Evolutionary conservation across 35 echinoderm and acorn worm genomes (phyloP), one percentile per base, ranked within the genome.

Genomic region (Ptychodera flava): DNA sequence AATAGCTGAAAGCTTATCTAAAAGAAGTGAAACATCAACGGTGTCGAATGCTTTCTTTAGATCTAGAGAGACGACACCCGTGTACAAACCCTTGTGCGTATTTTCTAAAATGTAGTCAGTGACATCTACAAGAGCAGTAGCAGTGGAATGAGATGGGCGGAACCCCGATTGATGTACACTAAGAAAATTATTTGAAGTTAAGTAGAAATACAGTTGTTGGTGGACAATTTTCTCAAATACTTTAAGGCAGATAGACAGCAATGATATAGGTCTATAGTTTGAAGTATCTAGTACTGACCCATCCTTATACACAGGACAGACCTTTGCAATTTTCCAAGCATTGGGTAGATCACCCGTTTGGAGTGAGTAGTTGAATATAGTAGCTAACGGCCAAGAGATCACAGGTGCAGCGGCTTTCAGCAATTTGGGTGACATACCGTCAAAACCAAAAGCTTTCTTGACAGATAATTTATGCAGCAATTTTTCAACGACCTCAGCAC

Each of bases 31-130:
- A 28, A 78, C 31, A 79, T 85, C 38, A 28, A 79, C 85, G 14
- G 77, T 87, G 35, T 87, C 85, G 79, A 87, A 87, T 32, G 85
- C 77, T 36, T 87, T 79, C 27, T 87, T 87, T 76, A 87, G 76
- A 31, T 87, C 77, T 35, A 87, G 31, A 79, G 79, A 86, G 1
- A 87, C 79, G 28, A 78, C 85, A 79, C 30, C 85, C 78, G 85
- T 79, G 31, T 31, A 75, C 29, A 35, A 78, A 30, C 84, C 84
- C 15, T 77, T 64, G 77, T 77, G 33, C 30, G 77, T 38, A 31
- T 78, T 78, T 28, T 87, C 37, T 78, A 87, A 35, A 36, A 87
- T 87, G 37, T 10, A 87, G 35, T 87, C 85, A 16, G 31, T n/a
- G 30, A 87, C 85, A 87, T 79, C 85, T 28, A 86, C 33, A 76